These are phyloP conservation scores for Bolborhynchus lineola DNA, from an alignment of 2,113 vertebrate genomes.

Conservation along the genomic window DNA sequence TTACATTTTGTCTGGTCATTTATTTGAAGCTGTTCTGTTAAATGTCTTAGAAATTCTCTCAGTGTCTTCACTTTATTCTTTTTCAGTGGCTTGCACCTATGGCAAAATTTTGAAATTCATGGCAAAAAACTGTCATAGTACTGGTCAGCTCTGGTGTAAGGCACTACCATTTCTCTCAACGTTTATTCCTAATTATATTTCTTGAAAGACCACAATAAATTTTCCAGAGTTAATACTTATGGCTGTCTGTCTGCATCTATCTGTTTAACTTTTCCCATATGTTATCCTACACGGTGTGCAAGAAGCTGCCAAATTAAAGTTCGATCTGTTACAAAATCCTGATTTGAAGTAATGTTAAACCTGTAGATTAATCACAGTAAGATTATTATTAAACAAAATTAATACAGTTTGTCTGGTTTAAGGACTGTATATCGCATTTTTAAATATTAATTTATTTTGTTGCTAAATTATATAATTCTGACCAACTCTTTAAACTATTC, in stretches of 20 bases:
- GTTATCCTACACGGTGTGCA: not conserved
- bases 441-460: not conserved
- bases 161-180: not conserved
- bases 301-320: not conserved
- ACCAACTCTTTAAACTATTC: not conserved
- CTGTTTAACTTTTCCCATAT: not conserved
- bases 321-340: not conserved
- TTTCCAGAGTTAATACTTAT: not conserved
- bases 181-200: not conserved
- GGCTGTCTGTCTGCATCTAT: not conserved
- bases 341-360: not conserved
- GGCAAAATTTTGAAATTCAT: not conserved
- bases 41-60: not conserved
- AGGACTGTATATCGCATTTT: not conserved
- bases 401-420: not conserved
- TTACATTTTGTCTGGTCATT: not conserved
- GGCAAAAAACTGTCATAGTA: not conserved
- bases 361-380: not conserved
- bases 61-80: not conserved
- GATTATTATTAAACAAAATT: not conserved
- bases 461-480: not conserved
- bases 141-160: not conserved
- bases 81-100: not conserved
- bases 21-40: not conserved
- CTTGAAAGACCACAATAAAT: not conserved